A percentile compares a stretch with the other conserved stretches of the same genome.
phyloP scores from a whole-genome alignment of 2,888 invertebrate species.

The Fragum whitleyi region DNA sequence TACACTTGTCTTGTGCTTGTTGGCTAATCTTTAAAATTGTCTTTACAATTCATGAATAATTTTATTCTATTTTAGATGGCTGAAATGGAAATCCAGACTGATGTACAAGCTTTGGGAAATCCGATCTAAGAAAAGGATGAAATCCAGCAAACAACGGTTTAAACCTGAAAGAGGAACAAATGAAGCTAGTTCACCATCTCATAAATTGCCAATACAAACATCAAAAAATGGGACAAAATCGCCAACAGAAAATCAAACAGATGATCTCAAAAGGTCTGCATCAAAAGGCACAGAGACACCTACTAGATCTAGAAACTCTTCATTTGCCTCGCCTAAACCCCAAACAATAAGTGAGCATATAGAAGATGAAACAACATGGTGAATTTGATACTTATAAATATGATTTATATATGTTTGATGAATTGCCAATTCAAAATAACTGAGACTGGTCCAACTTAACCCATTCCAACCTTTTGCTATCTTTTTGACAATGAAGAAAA shows the following conservation, averaged over 20 bases:
- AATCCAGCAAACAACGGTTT: conserved; percentile 3
- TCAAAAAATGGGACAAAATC: not conserved
- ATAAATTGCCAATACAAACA: conserved; percentile 28
- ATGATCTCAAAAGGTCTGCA: not conserved
- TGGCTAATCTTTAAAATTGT: too few relatives aligned
- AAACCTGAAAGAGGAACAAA: not conserved
- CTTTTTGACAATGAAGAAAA: not conserved
- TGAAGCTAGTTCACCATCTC: not conserved
- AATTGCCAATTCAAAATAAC: too few relatives aligned
- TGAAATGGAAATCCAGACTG: conserved; percentile 77
- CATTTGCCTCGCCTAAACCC: conserved; percentile 18
- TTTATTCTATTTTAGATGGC: conserved; percentile 73
- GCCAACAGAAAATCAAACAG: conserved; percentile 9
- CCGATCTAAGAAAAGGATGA: conserved; percentile 50
- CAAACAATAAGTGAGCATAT: not conserved
- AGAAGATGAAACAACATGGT: not conserved
- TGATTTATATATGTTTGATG: not conserved
- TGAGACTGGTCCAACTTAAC: too few relatives aligned
- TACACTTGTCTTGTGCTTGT: too few relatives aligned
- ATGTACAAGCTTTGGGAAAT: conserved; percentile 72
- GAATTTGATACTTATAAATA: not conserved
- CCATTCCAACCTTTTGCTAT: not conserved
- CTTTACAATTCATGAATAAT: too few relatives aligned
- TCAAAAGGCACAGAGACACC: not conserved
- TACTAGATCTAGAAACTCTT: not conserved